Evolutionary conservation across 2,888 invertebrate species (phyloP), one percentile per base, ranked within the genome.

Genomic region (Diadegma fenestrale): DNA sequence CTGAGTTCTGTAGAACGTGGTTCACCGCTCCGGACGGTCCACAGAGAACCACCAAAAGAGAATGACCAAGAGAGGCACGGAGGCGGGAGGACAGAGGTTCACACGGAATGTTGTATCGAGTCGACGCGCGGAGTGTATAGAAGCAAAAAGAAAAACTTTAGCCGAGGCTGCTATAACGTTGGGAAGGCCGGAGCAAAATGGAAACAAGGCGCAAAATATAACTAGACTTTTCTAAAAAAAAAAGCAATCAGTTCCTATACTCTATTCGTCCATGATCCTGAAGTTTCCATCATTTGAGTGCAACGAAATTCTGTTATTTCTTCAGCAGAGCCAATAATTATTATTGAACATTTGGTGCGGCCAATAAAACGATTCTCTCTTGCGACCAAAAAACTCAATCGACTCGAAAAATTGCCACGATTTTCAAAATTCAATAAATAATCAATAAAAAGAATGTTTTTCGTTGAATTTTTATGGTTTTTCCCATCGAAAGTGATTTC

Each of bases 71-170:
- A 61, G 58, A 17, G 64, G 64, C 14, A 51, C 71, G 41, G 58
- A 58, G 66, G n/a, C n/a, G n/a, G 73, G 72, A 68, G 22, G 61
- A 78, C 73, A 69, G 64, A 37, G 71, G 64, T 76, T 43, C 63
- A 63, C n/a, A 48, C 69, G 81, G 78, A 81, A 78, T 85, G 77
- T 81, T 85, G 75, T 80, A 77, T 71, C 84, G 72, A 73, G 77
- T 84, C 61, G 72, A 69, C 77, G 8, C 10, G 37, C n/a, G n/a
- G n/a, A n/a, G 61, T 58, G 26, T 63, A 51, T 45, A 14, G 22
- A 19, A 45, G 58, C 30, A 68, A 73, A 26, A 76, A 54, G 66
- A 73, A 79, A 19, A 48, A 81, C 37, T 61, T 33, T 7, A 71
- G n/a, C 64, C 41, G 45, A 51, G 37, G n/a, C 63, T 41, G 63